These are phyloP conservation scores for Tetramorium alpestre DNA, from an alignment of 1,140 invertebrate genomes.

Conservation along the genomic window DNA sequence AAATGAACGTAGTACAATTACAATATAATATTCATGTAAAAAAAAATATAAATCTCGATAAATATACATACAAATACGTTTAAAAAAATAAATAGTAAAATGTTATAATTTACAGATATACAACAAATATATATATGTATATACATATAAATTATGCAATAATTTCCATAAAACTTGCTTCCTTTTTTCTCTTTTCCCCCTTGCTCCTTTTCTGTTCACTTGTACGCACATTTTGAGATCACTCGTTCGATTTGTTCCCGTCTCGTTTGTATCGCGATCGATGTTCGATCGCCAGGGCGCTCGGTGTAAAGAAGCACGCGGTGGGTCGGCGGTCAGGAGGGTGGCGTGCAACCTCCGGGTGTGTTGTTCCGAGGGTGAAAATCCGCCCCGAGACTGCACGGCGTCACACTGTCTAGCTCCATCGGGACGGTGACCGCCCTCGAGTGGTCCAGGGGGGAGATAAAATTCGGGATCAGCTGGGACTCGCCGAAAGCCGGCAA, in stretches of 20 bases:
- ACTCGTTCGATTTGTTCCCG: background rate
- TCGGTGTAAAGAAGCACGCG: slow-evolving; percentile 59
- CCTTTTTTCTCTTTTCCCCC: background rate
- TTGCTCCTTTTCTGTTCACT: background rate
- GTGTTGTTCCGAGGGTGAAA: slow-evolving; percentile 76
- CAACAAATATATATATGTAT: no score
- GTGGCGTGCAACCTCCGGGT: slow-evolving; percentile 52
- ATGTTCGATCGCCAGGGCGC: slow-evolving; percentile 30
- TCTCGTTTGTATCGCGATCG: slow-evolving; percentile 38
- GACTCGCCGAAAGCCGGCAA: slow-evolving; percentile 54
- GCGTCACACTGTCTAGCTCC: slow-evolving; percentile 72
- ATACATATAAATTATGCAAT: background rate
- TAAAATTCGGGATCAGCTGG: slow-evolving; percentile 79
- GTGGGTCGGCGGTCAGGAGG: slow-evolving; percentile 37
- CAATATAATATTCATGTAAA: background rate
- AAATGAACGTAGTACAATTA: background rate
- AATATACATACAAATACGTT: background rate
- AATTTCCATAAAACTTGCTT: background rate
- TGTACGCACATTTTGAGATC: slow-evolving; percentile 7
- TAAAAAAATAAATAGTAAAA: background rate
- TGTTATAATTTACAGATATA: no score
- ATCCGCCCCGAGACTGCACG: slow-evolving; percentile 74
- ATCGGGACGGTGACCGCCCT: slow-evolving; percentile 78
- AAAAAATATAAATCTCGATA: background rate
- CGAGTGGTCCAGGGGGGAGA: slow-evolving; percentile 65